A percentile compares a stretch with the other conserved stretches of the same genome.
Conservation (phyloP, 2,888 invertebrate genomes). For the Ormyrus labotus region DNA sequence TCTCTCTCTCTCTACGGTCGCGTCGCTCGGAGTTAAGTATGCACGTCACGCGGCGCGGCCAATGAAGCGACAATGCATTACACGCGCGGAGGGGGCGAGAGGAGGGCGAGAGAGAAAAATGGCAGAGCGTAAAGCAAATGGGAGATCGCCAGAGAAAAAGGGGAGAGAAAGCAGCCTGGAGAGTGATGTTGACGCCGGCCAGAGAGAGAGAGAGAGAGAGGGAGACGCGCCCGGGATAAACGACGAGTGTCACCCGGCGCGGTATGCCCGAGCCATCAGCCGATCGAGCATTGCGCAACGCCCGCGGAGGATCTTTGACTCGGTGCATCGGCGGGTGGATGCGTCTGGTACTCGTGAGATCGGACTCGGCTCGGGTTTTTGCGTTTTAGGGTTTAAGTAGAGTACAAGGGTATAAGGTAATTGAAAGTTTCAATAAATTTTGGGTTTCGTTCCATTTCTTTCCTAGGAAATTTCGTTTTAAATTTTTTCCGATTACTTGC, state of each 20-base stretch:
- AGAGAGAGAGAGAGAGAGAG: constrained; percentile 44
- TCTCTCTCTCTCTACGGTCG: no score
- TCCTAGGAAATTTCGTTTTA: no score
- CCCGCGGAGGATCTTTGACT: no score
- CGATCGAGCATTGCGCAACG: not conserved
- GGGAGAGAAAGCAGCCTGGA: constrained; percentile 32
- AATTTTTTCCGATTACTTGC: no score
- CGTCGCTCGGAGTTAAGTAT: constrained; percentile 39
- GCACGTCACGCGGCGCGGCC: constrained; percentile 59
- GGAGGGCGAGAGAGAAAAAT: constrained; percentile 55
- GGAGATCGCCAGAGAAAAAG: constrained; percentile 53
- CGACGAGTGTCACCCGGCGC: constrained; percentile 60
- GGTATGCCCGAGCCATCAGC: constrained; percentile 57
- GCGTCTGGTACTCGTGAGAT: no score
- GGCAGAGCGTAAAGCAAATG: constrained; percentile 55
- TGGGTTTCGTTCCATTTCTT: no score
- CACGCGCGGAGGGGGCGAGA: constrained; percentile 9
- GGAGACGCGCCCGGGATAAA: constrained; percentile 47
- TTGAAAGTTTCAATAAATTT: no score
- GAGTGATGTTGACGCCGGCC: not conserved
- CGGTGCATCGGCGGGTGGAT: no score
- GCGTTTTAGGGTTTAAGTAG: no score
- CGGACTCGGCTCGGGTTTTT: no score
- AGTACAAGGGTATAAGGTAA: no score
- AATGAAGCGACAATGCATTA: constrained; percentile 61